Conservation (phyloP, 2,113 vertebrate species). For the Mastomys natalensis region DNA sequence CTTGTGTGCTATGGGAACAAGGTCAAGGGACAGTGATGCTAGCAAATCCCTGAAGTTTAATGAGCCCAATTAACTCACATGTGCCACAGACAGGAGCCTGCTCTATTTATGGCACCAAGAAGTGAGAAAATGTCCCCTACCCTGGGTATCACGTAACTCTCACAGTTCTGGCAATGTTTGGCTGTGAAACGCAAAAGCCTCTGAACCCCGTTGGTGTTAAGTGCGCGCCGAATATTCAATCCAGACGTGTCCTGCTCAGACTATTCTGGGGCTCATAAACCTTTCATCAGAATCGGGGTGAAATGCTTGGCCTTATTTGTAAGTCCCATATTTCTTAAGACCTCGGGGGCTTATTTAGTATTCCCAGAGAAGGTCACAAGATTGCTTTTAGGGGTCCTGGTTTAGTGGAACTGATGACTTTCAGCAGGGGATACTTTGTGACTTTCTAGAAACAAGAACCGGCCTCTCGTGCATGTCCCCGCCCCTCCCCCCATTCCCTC, state of each 20-base stretch:
- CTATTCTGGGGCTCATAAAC: constrained; percentile 83
- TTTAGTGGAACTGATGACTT: constrained; percentile 46
- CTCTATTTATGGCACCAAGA: constrained; percentile 76
- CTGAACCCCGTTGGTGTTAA: constrained; percentile 79
- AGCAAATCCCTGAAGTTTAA: constrained; percentile 75
- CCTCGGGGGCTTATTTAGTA: constrained; percentile 80
- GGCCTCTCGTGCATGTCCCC: background rate
- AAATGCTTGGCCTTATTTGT: constrained; percentile 83
- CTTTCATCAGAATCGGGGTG: constrained; percentile 82
- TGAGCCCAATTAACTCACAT: constrained; percentile 62
- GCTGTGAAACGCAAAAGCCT: constrained; percentile 80
- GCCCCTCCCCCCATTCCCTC: background rate
- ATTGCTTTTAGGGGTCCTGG: constrained; percentile 68
- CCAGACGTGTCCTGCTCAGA: constrained; percentile 79
- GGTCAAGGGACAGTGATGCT: constrained; percentile 56
- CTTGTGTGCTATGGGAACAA: constrained; percentile 62
- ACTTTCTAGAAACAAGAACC: constrained; percentile 53
- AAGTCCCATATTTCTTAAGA: constrained; percentile 81
- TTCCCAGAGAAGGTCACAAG: constrained; percentile 79
- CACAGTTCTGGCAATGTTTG: constrained; percentile 71
- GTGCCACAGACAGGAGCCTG: constrained; percentile 69
- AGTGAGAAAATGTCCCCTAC: constrained; percentile 79
- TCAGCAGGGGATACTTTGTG: constrained; percentile 49
- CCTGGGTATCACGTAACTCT: constrained; percentile 77
- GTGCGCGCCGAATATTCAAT: constrained; percentile 82